These are phyloP conservation scores for Prietella phreatophila DNA, from an alignment of 2,113 vertebrate species.

Conservation along the genomic window DNA sequence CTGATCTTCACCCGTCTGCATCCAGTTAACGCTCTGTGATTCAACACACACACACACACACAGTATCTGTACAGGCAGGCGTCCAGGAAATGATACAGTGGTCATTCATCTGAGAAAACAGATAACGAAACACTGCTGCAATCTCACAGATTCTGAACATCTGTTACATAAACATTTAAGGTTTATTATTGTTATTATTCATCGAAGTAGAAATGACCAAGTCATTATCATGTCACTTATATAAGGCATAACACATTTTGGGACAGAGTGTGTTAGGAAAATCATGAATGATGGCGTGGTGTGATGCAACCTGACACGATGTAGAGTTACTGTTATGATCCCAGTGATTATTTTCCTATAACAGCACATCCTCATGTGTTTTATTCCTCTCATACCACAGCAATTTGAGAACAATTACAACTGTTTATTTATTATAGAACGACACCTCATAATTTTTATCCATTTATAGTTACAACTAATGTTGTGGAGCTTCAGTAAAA, in stretches of 20 bases:
- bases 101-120: constrained; percentile 57
- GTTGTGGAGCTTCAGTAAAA: background rate
- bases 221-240: background rate
- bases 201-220: background rate
- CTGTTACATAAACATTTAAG: background rate
- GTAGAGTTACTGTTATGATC: background rate
- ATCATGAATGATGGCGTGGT: background rate
- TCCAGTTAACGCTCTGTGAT: constrained; percentile 18
- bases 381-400: background rate
- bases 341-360: background rate
- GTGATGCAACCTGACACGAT: background rate
- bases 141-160: background rate
- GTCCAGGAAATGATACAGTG: constrained; percentile 64
- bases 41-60: constrained; percentile 7
- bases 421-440: background rate
- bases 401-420: background rate
- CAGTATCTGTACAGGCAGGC: constrained; percentile 63
- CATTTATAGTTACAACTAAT: background rate
- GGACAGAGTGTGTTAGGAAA: background rate
- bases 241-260: background rate
- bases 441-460: background rate
- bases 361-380: background rate
- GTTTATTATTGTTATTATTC: background rate
- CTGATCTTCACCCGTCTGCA: background rate
- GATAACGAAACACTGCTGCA: constrained; percentile 25